Base-by-base conservation (phyloP, 2,888 invertebrate species). In the Uloborus plumipes region DNA sequence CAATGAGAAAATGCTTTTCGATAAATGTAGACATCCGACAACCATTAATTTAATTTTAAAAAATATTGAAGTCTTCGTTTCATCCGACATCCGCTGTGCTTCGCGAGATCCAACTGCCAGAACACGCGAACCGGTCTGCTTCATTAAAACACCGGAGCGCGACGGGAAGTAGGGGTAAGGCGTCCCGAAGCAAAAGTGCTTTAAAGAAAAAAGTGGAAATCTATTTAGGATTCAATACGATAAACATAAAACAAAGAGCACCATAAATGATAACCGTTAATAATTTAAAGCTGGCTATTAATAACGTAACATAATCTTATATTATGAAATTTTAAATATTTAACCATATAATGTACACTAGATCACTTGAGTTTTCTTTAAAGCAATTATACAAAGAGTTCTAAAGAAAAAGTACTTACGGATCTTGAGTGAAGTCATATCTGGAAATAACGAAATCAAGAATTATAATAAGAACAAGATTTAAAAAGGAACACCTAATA, bases 201-300 rank as follows among this genome's bases (percentile, higher is more conserved):
- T 83, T 77, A 83, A 83, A 83, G 83, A 77, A 82, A 81, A 82
- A 80, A 80, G 73, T 83, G 72, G 77, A 83, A 83, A 83, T 49
- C 59, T 58, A 67, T 81, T 82, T 76, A 82, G 76, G 61, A 76
- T 76, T 39, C 9, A 7, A 39, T 39, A 39, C 39, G 39, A 39
- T 9, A 39, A 39, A 39, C 11, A 55, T 55, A 55, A 55, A 55
- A 55, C 55, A 55, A 55, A 55, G 20, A 55, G 20, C 7, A 20
- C 55, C n/a, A 20, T 55, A 18, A 18, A 20, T 18, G 13, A 55
- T 9, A 18, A 55, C 7, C 20, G 55, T 18, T 55, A 6, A 55
- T 11, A 18, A 55, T 39, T 39, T 11, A 39, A 4, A 39, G 39
- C 9, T 11, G 39, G 7, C 39, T 39, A 11, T 39, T 39, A 39